phyloP scores from a whole-genome alignment of 2,888 invertebrate species.

The Tetropium fuscum region DNA sequence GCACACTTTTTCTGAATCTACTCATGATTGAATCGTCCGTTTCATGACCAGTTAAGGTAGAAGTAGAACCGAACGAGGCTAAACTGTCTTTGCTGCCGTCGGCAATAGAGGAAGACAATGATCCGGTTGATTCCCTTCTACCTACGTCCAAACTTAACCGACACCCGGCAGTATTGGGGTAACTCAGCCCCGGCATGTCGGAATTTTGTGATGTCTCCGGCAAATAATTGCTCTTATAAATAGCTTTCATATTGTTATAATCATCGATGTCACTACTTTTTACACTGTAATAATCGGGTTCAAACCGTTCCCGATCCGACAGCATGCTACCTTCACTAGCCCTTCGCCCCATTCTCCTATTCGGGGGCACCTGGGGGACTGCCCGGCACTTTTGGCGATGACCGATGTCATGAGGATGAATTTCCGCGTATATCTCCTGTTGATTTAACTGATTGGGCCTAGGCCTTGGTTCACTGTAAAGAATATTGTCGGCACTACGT shows the following conservation, averaged over 20 bases:
- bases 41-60: conserved; percentile 75
- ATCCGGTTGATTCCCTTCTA: conserved; percentile 71
- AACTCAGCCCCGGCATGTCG: conserved; percentile 39
- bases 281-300: conserved; percentile 33
- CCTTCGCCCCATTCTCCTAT: conserved; percentile 65
- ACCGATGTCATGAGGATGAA: conserved; percentile 58
- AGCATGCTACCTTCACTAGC: conserved; percentile 68
- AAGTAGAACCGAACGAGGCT: conserved; percentile 76
- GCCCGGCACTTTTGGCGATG: conserved; percentile 60
- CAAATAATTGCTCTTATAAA: conserved; percentile 48
- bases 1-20: conserved; percentile 84
- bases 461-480: conserved; percentile 33
- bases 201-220: conserved; percentile 30
- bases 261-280: conserved; percentile 32
- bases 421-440: conserved; percentile 53
- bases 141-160: conserved; percentile 67
- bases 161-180: conserved; percentile 61
- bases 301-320: conserved; percentile 46
- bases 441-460: conserved; percentile 28
- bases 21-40: conserved; percentile 79
- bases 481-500: conserved; percentile 51
- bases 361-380: conserved; percentile 63
- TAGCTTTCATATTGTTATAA: conserved; percentile 48
- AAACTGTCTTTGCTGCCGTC: conserved; percentile 77
- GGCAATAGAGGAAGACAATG: conserved; percentile 72